Evolutionary conservation across 2,797 vertebrate genomes (phyloP), one percentile per base, ranked within the genome.

Genomic region (Poeciliopsis gracilis): DNA sequence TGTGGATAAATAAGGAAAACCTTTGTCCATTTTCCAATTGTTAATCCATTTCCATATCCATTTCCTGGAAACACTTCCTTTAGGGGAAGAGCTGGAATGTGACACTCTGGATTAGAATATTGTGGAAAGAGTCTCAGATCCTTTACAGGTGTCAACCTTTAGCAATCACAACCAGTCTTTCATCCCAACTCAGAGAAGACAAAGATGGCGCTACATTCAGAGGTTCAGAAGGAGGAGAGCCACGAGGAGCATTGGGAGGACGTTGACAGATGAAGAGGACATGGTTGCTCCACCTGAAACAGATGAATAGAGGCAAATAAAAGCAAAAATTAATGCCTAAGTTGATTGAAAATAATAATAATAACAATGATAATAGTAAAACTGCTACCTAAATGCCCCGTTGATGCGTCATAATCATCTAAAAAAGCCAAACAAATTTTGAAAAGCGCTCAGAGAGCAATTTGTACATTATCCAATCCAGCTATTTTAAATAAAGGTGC

Each of bases 161-260:
- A 92, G 77, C 75, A 77, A 80, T 63, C 75, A 73, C 30, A 51
- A 92, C 91, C 67, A 70, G 95, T 92, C 96, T 93, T 95, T 95
- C 94, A 93, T 95, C 95, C 91, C 92, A 91, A 74, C 86, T 82
- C 77, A 85, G 61, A 82, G 93, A 95, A 94, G 93, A 93, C 92
- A 92, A 92, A 93, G 90, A 92, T 90, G 94, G 93, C 82, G 93
- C 91, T 97, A 98, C 97, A 97, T 97, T 99, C 97, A 99, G 94
- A 98, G 96, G 93, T 95, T 96, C 89, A 96, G 94, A 91, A 95
- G 96, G 90, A 96, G 77, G 43, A 98, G 84, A 80, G 95, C 92
- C 89, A 95, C 88, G 76, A 97, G 88, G 87, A 95, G 88, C 89
- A 97, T 94, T 83, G 95, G 87, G 87, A 96, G 87, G 9, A 96